Percentiles rank a stretch among this genome's conserved stretches.
Evolutionary conservation across 2,797 vertebrate genomes (phyloP).

Genomic region (Podargus strigoides): DNA sequence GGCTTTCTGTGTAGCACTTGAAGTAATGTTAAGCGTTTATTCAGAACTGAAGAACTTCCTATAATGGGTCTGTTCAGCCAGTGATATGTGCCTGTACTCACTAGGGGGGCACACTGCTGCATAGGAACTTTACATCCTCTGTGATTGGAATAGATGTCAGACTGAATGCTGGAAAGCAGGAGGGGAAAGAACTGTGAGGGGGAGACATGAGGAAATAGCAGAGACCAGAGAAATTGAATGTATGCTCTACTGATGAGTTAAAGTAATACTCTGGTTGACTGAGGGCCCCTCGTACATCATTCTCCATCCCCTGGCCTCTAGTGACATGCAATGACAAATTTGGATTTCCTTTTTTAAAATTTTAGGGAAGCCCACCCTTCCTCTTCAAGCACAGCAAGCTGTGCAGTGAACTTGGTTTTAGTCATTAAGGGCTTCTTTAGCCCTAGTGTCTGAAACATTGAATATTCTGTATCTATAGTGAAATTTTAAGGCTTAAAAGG

Average conservation of each 20-base stretch:
- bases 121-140: not conserved
- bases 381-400: not conserved
- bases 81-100: not conserved
- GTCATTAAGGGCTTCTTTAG: not conserved
- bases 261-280: not conserved
- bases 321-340: not conserved
- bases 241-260: not conserved
- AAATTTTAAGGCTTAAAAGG: not conserved
- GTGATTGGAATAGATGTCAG: not conserved
- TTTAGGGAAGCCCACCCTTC: not conserved
- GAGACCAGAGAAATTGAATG: not conserved
- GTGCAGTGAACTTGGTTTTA: not conserved
- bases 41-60: not conserved
- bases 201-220: not conserved
- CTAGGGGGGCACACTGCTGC: not conserved
- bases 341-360: not conserved
- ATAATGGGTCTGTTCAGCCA: accelerated
- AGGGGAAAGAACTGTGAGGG: not conserved
- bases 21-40: not conserved
- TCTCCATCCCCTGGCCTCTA: not conserved
- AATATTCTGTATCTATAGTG: not conserved
- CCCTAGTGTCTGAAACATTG: not conserved
- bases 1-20: not conserved
- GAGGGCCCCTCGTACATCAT: not conserved
- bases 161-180: not conserved